Evolutionary conservation across 1,140 invertebrate genomes (phyloP), one percentile per base, ranked within the genome.

Genomic region (Phymorhynchus buccinoides): DNA sequence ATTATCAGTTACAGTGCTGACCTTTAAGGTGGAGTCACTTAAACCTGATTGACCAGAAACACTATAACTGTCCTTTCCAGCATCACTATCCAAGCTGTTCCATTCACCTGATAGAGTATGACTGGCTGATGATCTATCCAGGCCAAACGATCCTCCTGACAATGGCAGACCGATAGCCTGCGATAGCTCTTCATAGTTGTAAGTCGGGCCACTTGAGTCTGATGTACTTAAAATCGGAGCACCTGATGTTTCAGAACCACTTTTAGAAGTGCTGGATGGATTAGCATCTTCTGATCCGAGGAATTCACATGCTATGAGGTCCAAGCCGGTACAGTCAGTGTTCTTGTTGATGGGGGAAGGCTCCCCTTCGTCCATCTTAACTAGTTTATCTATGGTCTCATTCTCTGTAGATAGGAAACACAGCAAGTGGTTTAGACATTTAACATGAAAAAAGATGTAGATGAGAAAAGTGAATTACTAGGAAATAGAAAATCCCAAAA

Each of bases 381-480:
- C 80, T 66, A 91, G 84, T 1, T 85, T 85, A 39, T 91, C 88
- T 14, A 90, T 77, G 37, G 89, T 88, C 68, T 88, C 86, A 32
- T 89, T 87, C 35, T 88, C 90, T 91, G 86, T 32, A 88, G 86
- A 84, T 68, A n/a, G 18, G 32, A n/a, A 37, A 73, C 12, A 52
- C 6, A 32, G 27, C 48, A 41, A 42, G 41, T 27, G 37, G 30
- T 16, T 37, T 30, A n/a, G 66, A 71, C 14, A 71, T 7, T 32
- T 32, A n/a, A 22, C 66, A 71, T 71, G 6, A 71, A 71, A 71
- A n/a, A 7, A 71, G 6, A n/a, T n/a, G n/a, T n/a, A n/a, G n/a
- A n/a, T n/a, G n/a, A n/a, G n/a, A n/a, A n/a, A n/a, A n/a, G n/a
- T n/a, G n/a, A n/a, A n/a, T n/a, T n/a, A n/a, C n/a, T n/a, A n/a